Conservation (phyloP, 1,140 invertebrate genomes). For the Zelostemma sp. region DNA sequence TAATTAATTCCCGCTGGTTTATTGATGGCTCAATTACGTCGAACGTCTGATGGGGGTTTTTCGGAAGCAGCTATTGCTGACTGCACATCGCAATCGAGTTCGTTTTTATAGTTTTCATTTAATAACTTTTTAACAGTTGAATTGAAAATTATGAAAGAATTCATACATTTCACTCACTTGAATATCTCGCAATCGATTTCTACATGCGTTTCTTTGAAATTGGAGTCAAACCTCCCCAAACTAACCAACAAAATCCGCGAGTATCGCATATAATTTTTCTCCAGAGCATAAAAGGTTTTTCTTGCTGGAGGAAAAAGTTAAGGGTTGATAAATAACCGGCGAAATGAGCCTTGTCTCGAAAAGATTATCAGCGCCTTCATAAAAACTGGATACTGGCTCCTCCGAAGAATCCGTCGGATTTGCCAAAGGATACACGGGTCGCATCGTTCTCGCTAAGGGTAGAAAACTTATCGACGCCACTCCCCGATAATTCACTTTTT, state of each 20-base stretch:
- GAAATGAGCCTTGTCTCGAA: constrained; percentile 37
- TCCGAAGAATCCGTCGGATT: constrained; percentile 30
- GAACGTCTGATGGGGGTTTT: background rate
- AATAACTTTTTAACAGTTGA: too few species aligned
- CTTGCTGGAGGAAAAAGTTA: too few species aligned
- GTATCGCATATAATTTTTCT: too few species aligned
- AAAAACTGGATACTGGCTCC: constrained; percentile 18
- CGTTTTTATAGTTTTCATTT: too few species aligned
- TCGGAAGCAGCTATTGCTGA: constrained; percentile 7
- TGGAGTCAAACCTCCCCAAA: too few species aligned
- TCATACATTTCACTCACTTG: too few species aligned
- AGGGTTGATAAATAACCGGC: too few species aligned
- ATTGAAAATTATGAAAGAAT: too few species aligned
- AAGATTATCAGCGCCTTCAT: constrained; percentile 30
- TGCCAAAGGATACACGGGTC: constrained; percentile 25
- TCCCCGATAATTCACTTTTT: constrained; percentile 16
- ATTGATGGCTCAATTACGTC: constrained; percentile 24
- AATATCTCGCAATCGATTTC: too few species aligned
- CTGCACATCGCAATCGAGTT: background rate
- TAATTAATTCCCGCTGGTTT: constrained; percentile 23
- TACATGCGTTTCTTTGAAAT: too few species aligned
- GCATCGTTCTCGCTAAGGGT: constrained; percentile 23
- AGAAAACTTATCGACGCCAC: background rate
- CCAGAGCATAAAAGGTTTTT: too few species aligned
- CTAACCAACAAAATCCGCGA: too few species aligned